Evolutionary conservation across 2,113 vertebrate species (phyloP).

Genomic region (Athene noctua): DNA sequence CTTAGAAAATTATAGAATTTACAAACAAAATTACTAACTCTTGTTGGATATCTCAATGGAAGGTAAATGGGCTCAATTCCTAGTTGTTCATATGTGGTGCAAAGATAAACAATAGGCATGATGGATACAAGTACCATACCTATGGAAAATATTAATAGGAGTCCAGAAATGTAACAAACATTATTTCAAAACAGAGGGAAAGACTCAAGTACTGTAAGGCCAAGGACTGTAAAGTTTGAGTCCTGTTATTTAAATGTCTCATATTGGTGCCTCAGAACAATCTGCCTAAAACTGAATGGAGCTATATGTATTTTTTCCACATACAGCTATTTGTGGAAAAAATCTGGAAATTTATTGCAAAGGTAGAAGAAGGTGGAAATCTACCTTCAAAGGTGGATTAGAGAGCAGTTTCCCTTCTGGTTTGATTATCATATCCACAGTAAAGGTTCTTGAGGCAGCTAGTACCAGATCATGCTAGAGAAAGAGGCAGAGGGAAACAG

Average conservation of each 20-base stretch:
- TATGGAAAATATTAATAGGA: fast-evolving
- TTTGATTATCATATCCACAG: neutral
- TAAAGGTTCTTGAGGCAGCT: neutral
- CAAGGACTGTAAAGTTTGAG: neutral
- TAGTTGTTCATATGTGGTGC: neutral
- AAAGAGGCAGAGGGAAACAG: neutral
- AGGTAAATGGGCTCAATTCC: neutral
- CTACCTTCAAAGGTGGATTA: neutral
- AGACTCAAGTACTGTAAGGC: neutral
- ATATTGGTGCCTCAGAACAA: neutral
- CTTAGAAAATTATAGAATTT: neutral
- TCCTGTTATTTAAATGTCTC: neutral
- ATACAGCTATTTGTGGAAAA: neutral
- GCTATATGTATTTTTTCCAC: neutral
- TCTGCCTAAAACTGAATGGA: neutral
- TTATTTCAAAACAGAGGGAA: neutral
- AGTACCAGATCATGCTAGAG: neutral
- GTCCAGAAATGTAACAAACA: neutral
- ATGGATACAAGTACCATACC: neutral
- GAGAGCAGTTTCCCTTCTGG: neutral
- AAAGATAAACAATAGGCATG: neutral
- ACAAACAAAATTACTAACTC: neutral
- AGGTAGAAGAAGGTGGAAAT: neutral
- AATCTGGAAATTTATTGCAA: neutral
- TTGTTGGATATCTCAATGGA: neutral